Evolutionary conservation across 2,113 vertebrate genomes (phyloP).

Genomic region (Istiophorus platypterus): DNA sequence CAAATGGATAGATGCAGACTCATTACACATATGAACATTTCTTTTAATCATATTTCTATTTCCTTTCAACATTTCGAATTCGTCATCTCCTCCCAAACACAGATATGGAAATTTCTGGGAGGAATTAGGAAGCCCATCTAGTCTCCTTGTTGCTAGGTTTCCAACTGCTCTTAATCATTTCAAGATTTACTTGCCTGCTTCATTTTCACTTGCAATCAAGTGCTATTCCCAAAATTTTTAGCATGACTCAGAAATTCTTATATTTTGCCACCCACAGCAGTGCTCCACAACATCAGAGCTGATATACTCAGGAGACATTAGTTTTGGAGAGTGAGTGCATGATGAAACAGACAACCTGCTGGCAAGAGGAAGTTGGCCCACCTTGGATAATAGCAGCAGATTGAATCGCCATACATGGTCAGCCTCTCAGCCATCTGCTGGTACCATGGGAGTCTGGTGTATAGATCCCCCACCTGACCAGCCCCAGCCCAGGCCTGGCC

Average conservation of each 20-base stretch:
- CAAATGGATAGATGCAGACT: neutral
- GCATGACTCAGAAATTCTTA: neutral
- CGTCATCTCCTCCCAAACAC: constrained; percentile 1
- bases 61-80: constrained; percentile 34
- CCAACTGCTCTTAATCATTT: constrained; percentile 21
- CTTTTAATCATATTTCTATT: constrained; percentile 19
- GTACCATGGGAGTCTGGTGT: constrained; percentile 71
- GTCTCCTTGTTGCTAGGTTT: constrained; percentile 26
- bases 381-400: constrained; percentile 79
- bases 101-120: constrained; percentile 20
- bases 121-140: constrained; percentile 13
- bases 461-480: constrained; percentile 46
- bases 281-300: constrained; percentile 28
- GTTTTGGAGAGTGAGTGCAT: constrained; percentile 27
- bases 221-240: constrained; percentile 20
- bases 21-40: neutral
- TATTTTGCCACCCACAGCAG: constrained; percentile 30
- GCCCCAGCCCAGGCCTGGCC: constrained; percentile 44
- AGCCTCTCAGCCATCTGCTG: constrained; percentile 78
- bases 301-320: constrained; percentile 35
- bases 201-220: constrained; percentile 49
- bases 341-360: constrained; percentile 66
- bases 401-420: constrained; percentile 77
- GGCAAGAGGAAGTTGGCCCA: constrained; percentile 75
- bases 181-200: constrained; percentile 15